These are phyloP conservation scores for Mirza zaza DNA, from an alignment of 2,113 vertebrate species.

Conservation along the genomic window DNA sequence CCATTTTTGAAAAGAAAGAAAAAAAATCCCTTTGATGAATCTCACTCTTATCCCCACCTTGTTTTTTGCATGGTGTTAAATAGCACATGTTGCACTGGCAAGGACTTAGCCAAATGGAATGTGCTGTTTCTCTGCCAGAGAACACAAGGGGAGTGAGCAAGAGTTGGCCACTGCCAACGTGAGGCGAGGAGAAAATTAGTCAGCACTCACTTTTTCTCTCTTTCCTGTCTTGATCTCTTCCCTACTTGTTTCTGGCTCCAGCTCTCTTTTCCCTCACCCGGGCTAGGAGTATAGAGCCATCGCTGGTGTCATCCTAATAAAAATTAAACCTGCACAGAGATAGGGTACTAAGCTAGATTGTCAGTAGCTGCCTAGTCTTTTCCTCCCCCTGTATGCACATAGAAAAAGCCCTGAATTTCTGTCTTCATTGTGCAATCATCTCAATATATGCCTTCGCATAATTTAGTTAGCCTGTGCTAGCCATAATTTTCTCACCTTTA, in stretches of 20 bases:
- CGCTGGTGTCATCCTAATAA: background rate
- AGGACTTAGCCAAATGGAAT: background rate
- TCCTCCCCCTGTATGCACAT: background rate
- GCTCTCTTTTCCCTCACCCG: background rate
- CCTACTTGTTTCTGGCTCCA: background rate
- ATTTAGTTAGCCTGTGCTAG: background rate
- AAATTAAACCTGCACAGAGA: background rate
- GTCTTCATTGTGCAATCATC: background rate
- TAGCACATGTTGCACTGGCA: background rate
- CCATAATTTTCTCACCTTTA: background rate
- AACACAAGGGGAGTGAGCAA: background rate
- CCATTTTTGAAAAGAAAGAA: slow-evolving; percentile 17
- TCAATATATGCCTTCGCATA: background rate
- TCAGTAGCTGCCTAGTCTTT: background rate
- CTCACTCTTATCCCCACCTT: background rate
- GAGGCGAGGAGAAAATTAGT: background rate
- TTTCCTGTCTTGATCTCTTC: background rate
- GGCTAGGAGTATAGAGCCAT: background rate
- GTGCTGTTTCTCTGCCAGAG: background rate
- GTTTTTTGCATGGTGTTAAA: background rate
- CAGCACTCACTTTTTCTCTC: background rate
- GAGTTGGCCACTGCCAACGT: background rate
- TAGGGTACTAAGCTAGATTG: background rate
- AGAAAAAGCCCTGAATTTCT: background rate
- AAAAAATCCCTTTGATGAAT: background rate